A percentile compares a stretch with the other conserved stretches of the same genome.
These are phyloP conservation scores for Lordiphosa fenestrarum DNA, from an alignment of 2,888 invertebrate species.

Conservation along the genomic window DNA sequence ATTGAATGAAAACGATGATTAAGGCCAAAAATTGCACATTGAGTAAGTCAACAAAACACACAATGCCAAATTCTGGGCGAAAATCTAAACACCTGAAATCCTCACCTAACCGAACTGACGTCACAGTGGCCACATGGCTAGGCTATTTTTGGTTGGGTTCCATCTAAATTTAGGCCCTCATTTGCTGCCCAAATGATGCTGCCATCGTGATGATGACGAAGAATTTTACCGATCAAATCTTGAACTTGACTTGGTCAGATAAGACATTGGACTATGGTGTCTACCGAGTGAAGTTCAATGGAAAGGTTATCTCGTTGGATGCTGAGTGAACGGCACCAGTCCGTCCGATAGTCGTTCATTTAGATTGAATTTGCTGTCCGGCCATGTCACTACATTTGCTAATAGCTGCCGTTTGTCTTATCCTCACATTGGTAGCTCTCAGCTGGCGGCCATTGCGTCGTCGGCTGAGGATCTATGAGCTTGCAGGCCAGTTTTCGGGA, in stretches of 20 bases:
- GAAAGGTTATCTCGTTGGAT: too few relatives aligned
- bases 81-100: constrained; percentile 2
- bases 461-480: constrained; percentile 26
- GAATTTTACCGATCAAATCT: constrained; percentile 2
- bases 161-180: constrained; percentile 27
- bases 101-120: constrained; percentile 12
- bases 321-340: too few relatives aligned
- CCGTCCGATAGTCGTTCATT: background rate
- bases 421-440: constrained; percentile 19
- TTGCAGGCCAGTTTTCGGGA: constrained; percentile 52
- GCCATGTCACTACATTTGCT: constrained; percentile 3
- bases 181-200: constrained; percentile 4
- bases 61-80: background rate
- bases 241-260: constrained; percentile 21
- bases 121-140: constrained; percentile 28
- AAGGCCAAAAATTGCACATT: too few relatives aligned
- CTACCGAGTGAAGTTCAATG: too few relatives aligned
- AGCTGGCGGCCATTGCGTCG: constrained; percentile 15
- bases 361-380: background rate
- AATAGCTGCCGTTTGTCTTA: background rate
- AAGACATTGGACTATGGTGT: background rate
- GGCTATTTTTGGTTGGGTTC: constrained; percentile 19
- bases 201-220: constrained; percentile 24
- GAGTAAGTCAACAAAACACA: too few relatives aligned
- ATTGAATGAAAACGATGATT: too few relatives aligned